Evolutionary conservation across 2,888 invertebrate genomes (phyloP).

Genomic region (Cheilosia urbana): DNA sequence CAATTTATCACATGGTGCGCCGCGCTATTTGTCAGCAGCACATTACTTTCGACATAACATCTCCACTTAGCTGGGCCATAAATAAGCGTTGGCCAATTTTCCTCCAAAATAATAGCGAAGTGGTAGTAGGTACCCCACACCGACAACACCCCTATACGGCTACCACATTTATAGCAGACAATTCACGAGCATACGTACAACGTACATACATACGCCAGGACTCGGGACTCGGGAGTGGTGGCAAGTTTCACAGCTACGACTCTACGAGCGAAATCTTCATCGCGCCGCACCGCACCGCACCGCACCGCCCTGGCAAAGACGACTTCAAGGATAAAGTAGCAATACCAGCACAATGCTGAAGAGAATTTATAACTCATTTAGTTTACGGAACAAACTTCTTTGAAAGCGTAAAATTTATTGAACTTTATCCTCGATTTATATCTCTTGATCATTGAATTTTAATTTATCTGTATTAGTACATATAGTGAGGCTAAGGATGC

Average conservation of each 20-base stretch:
- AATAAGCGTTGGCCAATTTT: conserved; percentile 47
- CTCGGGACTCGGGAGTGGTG: conserved; percentile 6
- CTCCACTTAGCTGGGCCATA: conserved; percentile 47
- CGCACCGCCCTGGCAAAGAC: background rate
- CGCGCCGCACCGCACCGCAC: background rate
- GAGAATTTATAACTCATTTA: conserved; percentile 76
- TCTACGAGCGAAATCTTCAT: conserved; percentile 8
- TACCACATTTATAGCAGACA: background rate
- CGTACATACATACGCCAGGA: background rate
- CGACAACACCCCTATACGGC: background rate
- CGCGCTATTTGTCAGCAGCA: conserved; percentile 36
- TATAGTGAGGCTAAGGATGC: background rate
- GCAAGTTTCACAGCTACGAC: conserved; percentile 16
- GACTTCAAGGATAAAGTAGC: conserved; percentile 35
- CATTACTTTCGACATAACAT: conserved; percentile 50
- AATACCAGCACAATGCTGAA: conserved; percentile 49
- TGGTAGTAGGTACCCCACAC: too few relatives aligned
- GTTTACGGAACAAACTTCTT: conserved; percentile 76
- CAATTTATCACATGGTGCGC: conserved; percentile 32
- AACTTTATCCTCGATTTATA: conserved; percentile 76
- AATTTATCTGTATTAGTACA: conserved; percentile 69
- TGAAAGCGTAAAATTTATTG: conserved; percentile 76
- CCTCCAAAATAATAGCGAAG: conserved; percentile 41
- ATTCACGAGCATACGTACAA: background rate
- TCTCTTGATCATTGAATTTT: conserved; percentile 76